phyloP scores from a whole-genome alignment of 2,888 invertebrate genomes.

The Omphaloscelis lunosa region DNA sequence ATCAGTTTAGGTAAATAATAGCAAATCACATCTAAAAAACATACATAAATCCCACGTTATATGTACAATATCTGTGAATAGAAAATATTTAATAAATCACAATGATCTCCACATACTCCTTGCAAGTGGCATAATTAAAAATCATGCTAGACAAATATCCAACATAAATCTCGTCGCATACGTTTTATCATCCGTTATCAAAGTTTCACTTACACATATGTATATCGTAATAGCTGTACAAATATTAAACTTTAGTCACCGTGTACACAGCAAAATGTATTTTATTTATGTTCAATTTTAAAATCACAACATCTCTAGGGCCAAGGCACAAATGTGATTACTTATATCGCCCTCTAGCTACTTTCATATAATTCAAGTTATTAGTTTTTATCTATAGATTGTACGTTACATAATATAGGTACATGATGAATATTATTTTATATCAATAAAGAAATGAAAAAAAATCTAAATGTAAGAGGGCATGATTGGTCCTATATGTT shows the following conservation, averaged over 20 bases:
- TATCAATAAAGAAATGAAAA: slow-evolving; percentile 35
- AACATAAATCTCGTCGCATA: slow-evolving; percentile 46
- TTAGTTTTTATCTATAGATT: slow-evolving; percentile 58
- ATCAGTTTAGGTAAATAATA: slow-evolving; percentile 67
- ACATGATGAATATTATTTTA: slow-evolving; percentile 41
- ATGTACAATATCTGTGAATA: slow-evolving; percentile 62
- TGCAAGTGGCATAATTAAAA: slow-evolving; percentile 47
- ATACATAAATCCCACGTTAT: slow-evolving; percentile 58
- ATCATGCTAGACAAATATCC: slow-evolving; percentile 51
- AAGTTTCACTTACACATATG: slow-evolving; percentile 65
- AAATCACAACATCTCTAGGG: slow-evolving; percentile 87
- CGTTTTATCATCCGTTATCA: slow-evolving; percentile 42
- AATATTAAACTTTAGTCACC: slow-evolving; percentile 66
- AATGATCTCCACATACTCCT: slow-evolving; percentile 55
- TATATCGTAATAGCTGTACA: slow-evolving; percentile 71
- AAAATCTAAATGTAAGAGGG: slow-evolving; percentile 39
- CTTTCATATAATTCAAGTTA: slow-evolving; percentile 64
- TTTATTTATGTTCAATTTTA: slow-evolving; percentile 71
- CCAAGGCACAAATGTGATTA: slow-evolving; percentile 88
- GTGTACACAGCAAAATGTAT: slow-evolving; percentile 62
- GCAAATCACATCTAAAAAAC: slow-evolving; percentile 57
- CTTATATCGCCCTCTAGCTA: slow-evolving; percentile 80
- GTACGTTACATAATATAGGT: slow-evolving; percentile 55
- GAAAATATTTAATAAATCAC: slow-evolving; percentile 64
- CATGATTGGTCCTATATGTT: slow-evolving; percentile 57